Percentiles rank a stretch among this genome's conserved stretches.
Conservation (phyloP, 2,888 invertebrate species). For the Selenia dentaria region DNA sequence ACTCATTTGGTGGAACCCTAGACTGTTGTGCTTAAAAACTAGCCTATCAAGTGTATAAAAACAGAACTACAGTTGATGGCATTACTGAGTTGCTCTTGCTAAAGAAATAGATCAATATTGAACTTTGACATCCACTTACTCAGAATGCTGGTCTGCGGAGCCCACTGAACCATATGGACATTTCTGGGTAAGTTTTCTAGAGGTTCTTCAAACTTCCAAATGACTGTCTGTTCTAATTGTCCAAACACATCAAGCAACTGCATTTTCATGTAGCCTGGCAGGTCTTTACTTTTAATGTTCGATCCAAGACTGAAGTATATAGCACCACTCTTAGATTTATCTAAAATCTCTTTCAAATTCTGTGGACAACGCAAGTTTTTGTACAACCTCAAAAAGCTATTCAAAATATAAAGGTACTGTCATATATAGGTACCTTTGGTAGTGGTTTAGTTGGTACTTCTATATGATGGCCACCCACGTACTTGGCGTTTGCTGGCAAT, state of each 20-base stretch:
- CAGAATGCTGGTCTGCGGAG: conserved; percentile 58
- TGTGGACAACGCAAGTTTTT: conserved; percentile 27
- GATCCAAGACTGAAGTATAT: conserved; percentile 73
- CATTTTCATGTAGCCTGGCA: conserved; percentile 50
- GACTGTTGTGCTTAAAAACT: too few relatives aligned
- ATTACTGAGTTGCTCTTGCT: too few relatives aligned
- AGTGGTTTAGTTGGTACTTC: conserved; percentile 34
- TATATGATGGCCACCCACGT: conserved; percentile 60
- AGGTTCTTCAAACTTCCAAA: conserved; percentile 61
- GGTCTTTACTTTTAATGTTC: conserved; percentile 47
- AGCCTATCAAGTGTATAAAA: too few relatives aligned
- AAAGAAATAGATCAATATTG: too few relatives aligned
- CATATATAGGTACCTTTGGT: too few relatives aligned
- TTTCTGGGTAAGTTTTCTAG: conserved; percentile 60
- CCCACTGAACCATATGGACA: conserved; percentile 58
- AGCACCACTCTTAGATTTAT: conserved; percentile 63
- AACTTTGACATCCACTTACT: conserved; percentile 54
- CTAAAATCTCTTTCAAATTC: conserved; percentile 62
- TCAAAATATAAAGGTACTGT: too few relatives aligned
- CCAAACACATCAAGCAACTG: conserved; percentile 61
- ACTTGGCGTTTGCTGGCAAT: conserved; percentile 50
- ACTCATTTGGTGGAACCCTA: too few relatives aligned
- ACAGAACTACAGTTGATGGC: too few relatives aligned
- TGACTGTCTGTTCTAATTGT: conserved; percentile 63
- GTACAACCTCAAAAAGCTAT: too few relatives aligned